Evolutionary conservation across 2,888 invertebrate species (phyloP), one percentile per base, ranked within the genome.

Genomic region (Chalcis sispes): DNA sequence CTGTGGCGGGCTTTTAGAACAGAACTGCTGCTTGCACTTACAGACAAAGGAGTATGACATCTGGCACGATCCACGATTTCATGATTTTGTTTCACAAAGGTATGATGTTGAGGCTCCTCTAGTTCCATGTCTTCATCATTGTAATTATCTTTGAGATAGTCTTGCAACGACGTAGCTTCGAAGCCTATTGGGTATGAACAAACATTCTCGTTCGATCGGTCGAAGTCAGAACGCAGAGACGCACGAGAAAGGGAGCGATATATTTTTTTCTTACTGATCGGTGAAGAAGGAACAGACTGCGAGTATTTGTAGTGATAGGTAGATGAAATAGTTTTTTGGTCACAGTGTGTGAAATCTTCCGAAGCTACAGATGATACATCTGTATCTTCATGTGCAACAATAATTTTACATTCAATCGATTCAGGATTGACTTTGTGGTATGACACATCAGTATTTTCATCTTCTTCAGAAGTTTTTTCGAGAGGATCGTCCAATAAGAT

Each of bases 71-170:
- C 84, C 1, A 52, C 15, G 7, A 61, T 65, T 1, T 67, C 42
- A 0, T 25, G 62, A 27, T 13, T 23, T 8, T 69, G 27, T 23
- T 85, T 83, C 42, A 77, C 75, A n/a, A 83, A 85, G 5, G 85
- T 82, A 46, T 85, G 84, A 65, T 85, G 84, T 0, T 84, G 83
- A n/a, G 83, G 82, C 56, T 85, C 85, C 52, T 86, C 87, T 20
- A 87, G 82, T 36, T 89, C 89, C 82, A 89, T 89, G 75, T 81
- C 89, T 81, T 86, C 85, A 10, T 85, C 85, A 42, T 84, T 83
- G n/a, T 84, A 84, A 70, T 81, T 89, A 7, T 83, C 82, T 20
- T 86, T 84, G 81, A 81, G 80, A 56, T 81, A 82, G 20, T 81
- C 80, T 29, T 84, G 82, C 5, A 86, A 70, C 1, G 80, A 72